Evolutionary conservation across 30 jellyfish, hydroid and myxozoan species (phyloP), one percentile per base, ranked within the genome.

Genomic region (Aurelia aurita complex sp. Pacific): DNA sequence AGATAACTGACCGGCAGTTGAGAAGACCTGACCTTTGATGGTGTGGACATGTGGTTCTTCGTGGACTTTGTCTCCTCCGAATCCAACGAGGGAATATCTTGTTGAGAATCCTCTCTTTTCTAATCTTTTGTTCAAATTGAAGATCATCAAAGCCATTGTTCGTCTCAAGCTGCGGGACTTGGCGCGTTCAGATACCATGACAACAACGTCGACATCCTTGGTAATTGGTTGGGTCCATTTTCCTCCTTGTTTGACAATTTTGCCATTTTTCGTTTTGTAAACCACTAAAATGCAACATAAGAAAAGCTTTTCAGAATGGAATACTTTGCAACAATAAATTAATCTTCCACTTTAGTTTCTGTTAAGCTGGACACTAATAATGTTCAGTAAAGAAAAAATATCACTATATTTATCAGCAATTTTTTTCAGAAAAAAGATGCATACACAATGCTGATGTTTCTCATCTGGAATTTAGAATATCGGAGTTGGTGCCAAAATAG

Each of bases 41-140:
- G 97, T 88, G 52, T 79, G 97, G 46, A 62, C 55, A 64, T 95
- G 99, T 11, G 99, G 87, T 34, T 77, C 76, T 85, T 95, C 99
- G 1, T 86, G 96, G 69, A 90, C 93, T 1, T 92, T 88, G 55
- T 69, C 59, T 18, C 99, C 99, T 12, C 99, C 99, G 79, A 88
- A 95, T 52, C 99, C 99, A 68, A 95, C 78, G 54, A 95, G 76
- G 14, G 99, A 97, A 76, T 85, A 95, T 63, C 97, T 81, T 10
- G 97, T 79, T 75, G 86, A 73, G 88, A 78, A 90, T 52, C 88
- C 88, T 60, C 69, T 75, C 80, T 80, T 66, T 64, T 12, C 77
- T 14, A 82, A 85, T 3, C 78, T 54, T 35, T 79, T 81, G 90
- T 89, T 61, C 16, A 68, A 33, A 86, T 54, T 18, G 78, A 32